phyloP scores from a whole-genome alignment of 2,888 invertebrate genomes.

The Neoitamus cyanurus region DNA sequence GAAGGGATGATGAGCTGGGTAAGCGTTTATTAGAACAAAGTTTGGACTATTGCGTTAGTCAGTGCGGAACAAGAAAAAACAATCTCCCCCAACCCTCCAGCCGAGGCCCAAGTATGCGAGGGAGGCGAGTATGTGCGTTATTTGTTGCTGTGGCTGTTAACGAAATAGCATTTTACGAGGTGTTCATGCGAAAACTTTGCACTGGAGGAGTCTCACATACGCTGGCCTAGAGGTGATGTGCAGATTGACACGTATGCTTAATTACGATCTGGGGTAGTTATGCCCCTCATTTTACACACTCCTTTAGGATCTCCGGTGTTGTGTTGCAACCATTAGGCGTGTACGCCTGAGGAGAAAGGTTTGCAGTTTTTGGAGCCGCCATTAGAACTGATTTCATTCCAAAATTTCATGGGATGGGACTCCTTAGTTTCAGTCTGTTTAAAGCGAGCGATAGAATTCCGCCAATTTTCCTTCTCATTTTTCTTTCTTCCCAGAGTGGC shows the following conservation, averaged over 20 bases:
- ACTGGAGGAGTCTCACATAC: not conserved
- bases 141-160: not conserved
- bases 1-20: constrained; percentile 11
- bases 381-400: too few species aligned
- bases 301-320: not conserved
- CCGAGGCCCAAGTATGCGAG: not conserved
- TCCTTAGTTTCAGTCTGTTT: too few species aligned
- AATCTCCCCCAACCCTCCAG: too few species aligned
- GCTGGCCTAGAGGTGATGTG: not conserved
- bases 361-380: not conserved
- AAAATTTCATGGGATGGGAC: too few species aligned
- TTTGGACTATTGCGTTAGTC: not conserved
- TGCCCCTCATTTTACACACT: not conserved
- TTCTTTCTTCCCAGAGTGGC: too few species aligned
- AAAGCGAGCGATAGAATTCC: too few species aligned
- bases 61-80: not conserved
- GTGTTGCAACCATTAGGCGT: not conserved
- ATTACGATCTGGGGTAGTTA: not conserved
- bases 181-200: not conserved
- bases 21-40: constrained; percentile 10
- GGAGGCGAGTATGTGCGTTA: not conserved
- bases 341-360: not conserved
- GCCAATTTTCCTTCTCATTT: too few species aligned
- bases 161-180: constrained; percentile 1
- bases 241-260: not conserved